Evolutionary conservation across 2,888 invertebrate genomes (phyloP).

Genomic region (Orgyia antiqua): DNA sequence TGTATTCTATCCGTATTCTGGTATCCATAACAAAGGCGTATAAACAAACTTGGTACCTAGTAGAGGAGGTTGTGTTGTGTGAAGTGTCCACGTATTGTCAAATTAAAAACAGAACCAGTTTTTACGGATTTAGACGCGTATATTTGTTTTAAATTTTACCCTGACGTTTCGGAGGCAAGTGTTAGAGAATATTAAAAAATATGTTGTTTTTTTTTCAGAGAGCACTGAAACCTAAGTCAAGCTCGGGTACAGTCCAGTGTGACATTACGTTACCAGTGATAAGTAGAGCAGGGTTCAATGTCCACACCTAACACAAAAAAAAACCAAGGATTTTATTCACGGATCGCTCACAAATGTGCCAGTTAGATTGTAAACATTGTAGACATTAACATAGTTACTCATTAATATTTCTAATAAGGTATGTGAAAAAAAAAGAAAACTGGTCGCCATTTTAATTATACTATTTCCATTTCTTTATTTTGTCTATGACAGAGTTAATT

Average conservation of each 20-base stretch:
- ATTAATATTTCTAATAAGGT: conserved; percentile 45
- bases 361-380: conserved; percentile 59
- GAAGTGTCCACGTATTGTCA: no score
- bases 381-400: conserved; percentile 54
- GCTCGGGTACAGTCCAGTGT: conserved; percentile 28
- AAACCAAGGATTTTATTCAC: conserved; percentile 38
- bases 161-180: no score
- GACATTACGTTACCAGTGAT: conserved; percentile 48
- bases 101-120: no score
- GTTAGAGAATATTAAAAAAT: no score
- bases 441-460: conserved; percentile 41
- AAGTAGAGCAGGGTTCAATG: conserved; percentile 63
- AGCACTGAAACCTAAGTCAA: conserved; percentile 55
- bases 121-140: no score
- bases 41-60: no score
- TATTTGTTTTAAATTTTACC: no score
- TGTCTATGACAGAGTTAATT: no score
- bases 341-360: conserved; percentile 75
- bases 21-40: no score
- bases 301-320: conserved; percentile 46
- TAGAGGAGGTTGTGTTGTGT: no score
- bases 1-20: no score
- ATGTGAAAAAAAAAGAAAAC: conserved; percentile 36
- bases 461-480: no score
- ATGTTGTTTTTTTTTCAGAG: conserved; percentile 56